phyloP scores from a whole-genome alignment of 2,888 invertebrate genomes.

The Carcina quercana region DNA sequence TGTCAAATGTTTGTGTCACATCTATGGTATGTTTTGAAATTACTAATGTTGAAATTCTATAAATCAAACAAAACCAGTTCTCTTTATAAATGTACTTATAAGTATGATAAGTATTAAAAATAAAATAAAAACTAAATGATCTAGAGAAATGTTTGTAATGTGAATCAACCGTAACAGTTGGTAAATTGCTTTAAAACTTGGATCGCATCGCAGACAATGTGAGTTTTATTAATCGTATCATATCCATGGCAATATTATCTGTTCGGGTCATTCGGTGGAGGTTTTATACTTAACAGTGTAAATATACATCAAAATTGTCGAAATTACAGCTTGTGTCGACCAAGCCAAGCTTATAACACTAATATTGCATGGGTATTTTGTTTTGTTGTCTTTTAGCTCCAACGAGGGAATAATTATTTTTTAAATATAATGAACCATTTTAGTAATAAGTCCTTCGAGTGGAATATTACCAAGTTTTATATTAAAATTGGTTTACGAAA shows the following conservation, averaged over 20 bases:
- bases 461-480: too few relatives aligned
- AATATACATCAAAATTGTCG: conserved; percentile 27
- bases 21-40: too few relatives aligned
- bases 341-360: conserved; percentile 44
- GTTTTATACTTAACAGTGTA: conserved; percentile 34
- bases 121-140: too few relatives aligned
- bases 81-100: too few relatives aligned
- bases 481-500: too few relatives aligned
- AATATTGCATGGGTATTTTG: conserved; percentile 68
- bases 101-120: too few relatives aligned
- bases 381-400: conserved; percentile 2
- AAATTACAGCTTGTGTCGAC: conserved; percentile 28
- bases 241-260: conserved; percentile 68
- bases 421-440: neutral
- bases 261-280: conserved; percentile 52
- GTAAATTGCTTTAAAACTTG: conserved; percentile 45
- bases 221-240: conserved; percentile 34
- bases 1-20: too few relatives aligned
- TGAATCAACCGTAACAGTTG: conserved; percentile 47
- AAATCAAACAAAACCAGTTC: too few relatives aligned
- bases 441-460: too few relatives aligned
- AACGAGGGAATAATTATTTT: conserved; percentile 1
- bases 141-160: conserved; percentile 31
- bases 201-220: conserved; percentile 55
- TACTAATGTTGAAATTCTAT: too few relatives aligned